Base-by-base conservation (phyloP, 2,113 vertebrate genomes). In the Vanacampus margaritifer region DNA sequence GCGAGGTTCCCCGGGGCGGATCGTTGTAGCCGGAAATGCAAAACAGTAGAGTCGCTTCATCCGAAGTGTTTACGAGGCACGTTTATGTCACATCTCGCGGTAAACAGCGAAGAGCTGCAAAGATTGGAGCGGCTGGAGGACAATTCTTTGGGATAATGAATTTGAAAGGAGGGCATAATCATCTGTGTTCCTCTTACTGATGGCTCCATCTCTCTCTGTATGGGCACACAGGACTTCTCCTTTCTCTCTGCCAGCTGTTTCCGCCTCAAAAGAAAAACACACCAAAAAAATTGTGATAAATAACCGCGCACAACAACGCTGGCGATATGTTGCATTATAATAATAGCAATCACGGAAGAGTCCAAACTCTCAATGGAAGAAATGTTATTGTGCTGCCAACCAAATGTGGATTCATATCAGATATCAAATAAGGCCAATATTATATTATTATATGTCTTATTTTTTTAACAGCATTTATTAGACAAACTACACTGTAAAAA, bases 171-270 rank as follows among this genome's bases (percentile, higher is more conserved):
- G 77, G 75, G 50, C 78, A 76, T 79, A 74, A 84, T 71, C 73
- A 71, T 69, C 26, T 84, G 78, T 84, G 79, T 90, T 91, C 91
- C 88, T 88, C 88, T 91, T 92, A 79, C 61, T 86, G 79, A 86
- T 84, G 79, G 80, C 78, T 84, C 78, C 84, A 88, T 92, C 68
- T 73, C 85, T 84, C 85, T 84, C 78, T 72, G 48, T 62, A 14
- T 65, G 74, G 86, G 76, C 64, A 88, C 77, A 46, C 3, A 39
- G 83, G 84, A 92, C 88, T 92, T 92, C 90, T 92, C 85, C 86
- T 91, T 92, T 90, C 85, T 78, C 75, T 63, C 58, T 79, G 76
- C 85, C 89, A 91, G 88, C 85, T 89, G 89, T 89, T 91, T 91
- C 90, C 87, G 88, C 37, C 69, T 46, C 8, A 74, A 81, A 68